A percentile compares a stretch with the other conserved stretches of the same genome.
Evolutionary conservation across 2,797 vertebrate species (phyloP).

Genomic region (Mallotus villosus): DNA sequence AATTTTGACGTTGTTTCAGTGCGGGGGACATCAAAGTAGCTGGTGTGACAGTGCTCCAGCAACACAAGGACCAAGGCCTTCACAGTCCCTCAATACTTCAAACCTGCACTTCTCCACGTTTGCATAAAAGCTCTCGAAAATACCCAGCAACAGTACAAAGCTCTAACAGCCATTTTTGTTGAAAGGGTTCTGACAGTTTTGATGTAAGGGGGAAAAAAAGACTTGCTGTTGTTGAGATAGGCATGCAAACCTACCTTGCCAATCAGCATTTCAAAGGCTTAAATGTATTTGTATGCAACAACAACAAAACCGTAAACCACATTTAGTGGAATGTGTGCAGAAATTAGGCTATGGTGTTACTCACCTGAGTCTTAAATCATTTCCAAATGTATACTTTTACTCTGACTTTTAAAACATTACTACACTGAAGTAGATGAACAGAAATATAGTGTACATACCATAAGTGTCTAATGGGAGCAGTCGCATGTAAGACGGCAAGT

Average conservation of each 20-base stretch:
- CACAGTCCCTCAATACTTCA: constrained; percentile 59
- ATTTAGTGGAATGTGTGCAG: constrained; percentile 30
- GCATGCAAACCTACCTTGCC: constrained; percentile 55
- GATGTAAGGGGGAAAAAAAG: constrained; percentile 34
- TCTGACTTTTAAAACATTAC: background rate
- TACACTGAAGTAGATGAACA: background rate
- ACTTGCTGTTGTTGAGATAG: constrained; percentile 42
- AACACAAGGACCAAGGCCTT: constrained; percentile 64
- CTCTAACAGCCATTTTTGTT: constrained; percentile 55
- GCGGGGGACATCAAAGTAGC: constrained; percentile 67
- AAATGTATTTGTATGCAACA: constrained; percentile 58
- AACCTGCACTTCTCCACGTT: constrained; percentile 60
- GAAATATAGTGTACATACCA: constrained; percentile 78
- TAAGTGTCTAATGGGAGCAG: constrained; percentile 84
- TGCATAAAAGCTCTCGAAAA: constrained; percentile 77
- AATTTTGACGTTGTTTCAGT: constrained; percentile 65
- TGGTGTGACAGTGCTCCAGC: constrained; percentile 64
- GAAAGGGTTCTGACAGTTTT: constrained; percentile 58
- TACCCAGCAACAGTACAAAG: constrained; percentile 62
- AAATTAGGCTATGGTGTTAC: constrained; percentile 44
- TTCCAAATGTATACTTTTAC: background rate
- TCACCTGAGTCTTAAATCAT: constrained; percentile 34
- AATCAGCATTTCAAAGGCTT: constrained; percentile 66
- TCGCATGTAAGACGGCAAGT: constrained; percentile 87
- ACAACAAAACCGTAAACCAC: constrained; percentile 6